Conservation (phyloP, 2,888 invertebrate genomes). For the Athrips mouffetella region DNA sequence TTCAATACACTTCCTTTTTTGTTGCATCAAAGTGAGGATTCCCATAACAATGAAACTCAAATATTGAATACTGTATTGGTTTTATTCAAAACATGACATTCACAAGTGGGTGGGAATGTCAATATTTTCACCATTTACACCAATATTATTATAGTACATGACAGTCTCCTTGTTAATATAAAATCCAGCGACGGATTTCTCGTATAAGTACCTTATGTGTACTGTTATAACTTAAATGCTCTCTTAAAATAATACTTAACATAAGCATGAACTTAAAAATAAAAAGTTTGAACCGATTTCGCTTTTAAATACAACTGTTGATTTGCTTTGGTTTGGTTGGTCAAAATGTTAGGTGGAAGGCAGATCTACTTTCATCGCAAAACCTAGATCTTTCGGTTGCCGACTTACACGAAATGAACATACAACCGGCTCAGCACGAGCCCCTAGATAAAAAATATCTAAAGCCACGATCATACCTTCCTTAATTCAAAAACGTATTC, state of each 20-base stretch:
- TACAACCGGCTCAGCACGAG: no score
- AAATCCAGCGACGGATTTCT: conserved; percentile 62
- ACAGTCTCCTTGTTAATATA: conserved; percentile 73
- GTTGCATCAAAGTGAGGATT: background rate
- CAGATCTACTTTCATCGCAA: background rate
- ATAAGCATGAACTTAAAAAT: conserved; percentile 30
- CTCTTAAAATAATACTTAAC: conserved; percentile 53
- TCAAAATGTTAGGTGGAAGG: conserved; percentile 28
- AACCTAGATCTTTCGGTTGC: no score
- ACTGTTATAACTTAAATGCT: conserved; percentile 73
- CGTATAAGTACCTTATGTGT: conserved; percentile 58
- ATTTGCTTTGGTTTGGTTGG: conserved; percentile 11
- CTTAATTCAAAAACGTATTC: no score
- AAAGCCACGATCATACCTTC: no score
- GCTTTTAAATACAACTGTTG: conserved; percentile 46
- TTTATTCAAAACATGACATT: conserved; percentile 59
- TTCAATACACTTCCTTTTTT: background rate
- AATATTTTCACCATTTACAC: conserved; percentile 52
- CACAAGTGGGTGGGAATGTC: conserved; percentile 62
- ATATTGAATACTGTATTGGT: conserved; percentile 74
- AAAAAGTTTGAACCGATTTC: conserved; percentile 53
- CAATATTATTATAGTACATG: conserved; percentile 55
- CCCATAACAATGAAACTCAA: conserved; percentile 51
- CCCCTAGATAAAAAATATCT: no score
- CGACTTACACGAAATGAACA: no score